Evolutionary conservation across 2,113 vertebrate genomes (phyloP), one percentile per base, ranked within the genome.

Genomic region (Otolemur garnettii): DNA sequence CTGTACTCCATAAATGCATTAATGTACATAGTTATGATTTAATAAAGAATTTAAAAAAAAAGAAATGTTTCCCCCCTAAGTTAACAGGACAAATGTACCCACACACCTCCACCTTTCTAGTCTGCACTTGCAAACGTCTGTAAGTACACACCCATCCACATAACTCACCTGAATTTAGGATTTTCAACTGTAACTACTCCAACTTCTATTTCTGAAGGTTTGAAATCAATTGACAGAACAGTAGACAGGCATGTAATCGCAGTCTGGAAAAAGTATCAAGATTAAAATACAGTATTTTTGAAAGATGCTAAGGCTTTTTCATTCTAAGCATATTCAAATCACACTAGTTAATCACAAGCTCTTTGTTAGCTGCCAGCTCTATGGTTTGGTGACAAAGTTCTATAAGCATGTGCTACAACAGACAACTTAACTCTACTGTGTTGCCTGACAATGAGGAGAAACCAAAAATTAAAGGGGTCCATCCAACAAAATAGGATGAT

Each of bases 201-300:
- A 97, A 99, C 99, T 98, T 99, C 99, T 88, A 99, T 98, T 98
- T 99, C 99, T 97, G 99, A 99, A 96, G 99, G 99, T 97, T 99
- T 99, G 98, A 99, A 99, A 98, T 99, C 99, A 98, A 99, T 99
- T 88, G 99, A 99, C 77, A 99, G 98, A 95, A 99, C 99, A 91
- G 99, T 99, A 96, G 99, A 99, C 96, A 99, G 98, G 97, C 99
- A 99, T 30, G 99, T 99, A 98, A 99, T 99, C 42, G 99, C 99
- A 69, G 99, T 99, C 99, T 99, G 98, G 95, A 98, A 96, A 78
- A 93, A 92, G 96, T 57, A 96, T 0, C 12, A 92, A 79, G 8
- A 91, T 78, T 87, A 94, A 94, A 85, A 93, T 82, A 57, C 1
- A 83, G 22, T 71, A 95, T 38, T 69, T 84, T 89, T 84, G 18